phyloP scores from a whole-genome alignment of 2,797 vertebrate species.

The Gallirallus australis region DNA sequence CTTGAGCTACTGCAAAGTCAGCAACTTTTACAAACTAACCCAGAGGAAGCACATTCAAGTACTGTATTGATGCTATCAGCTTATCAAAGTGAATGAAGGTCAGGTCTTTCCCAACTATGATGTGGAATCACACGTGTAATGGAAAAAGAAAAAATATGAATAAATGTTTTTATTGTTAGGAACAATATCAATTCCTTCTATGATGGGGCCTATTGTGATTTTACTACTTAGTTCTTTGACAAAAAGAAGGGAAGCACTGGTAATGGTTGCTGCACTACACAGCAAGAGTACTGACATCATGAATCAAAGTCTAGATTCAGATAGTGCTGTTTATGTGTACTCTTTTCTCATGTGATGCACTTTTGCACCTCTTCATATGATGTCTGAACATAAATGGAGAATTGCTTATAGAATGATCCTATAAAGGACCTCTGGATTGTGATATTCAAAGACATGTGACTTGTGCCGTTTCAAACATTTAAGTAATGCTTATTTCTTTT shows the following conservation, averaged over 20 bases:
- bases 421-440: background rate
- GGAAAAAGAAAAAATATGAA: background rate
- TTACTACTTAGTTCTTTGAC: background rate
- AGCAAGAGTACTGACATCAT: background rate
- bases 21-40: background rate
- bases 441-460: background rate
- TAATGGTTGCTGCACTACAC: background rate
- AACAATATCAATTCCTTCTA: background rate
- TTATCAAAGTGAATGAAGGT: background rate
- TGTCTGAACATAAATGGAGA: background rate
- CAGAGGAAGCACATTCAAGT: background rate
- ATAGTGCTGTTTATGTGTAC: background rate
- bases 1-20: background rate
- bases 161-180: background rate
- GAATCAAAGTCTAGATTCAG: background rate
- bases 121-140: background rate
- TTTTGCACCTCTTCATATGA: background rate
- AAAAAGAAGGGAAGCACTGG: background rate
- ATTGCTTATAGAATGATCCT: background rate
- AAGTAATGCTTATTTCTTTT: background rate
- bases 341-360: background rate
- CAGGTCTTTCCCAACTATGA: background rate
- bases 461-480: background rate
- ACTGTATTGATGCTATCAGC: background rate
- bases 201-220: background rate